These are phyloP conservation scores for Chaetoderma sp. DNA, from an alignment of 2,888 invertebrate species.

Conservation along the genomic window DNA sequence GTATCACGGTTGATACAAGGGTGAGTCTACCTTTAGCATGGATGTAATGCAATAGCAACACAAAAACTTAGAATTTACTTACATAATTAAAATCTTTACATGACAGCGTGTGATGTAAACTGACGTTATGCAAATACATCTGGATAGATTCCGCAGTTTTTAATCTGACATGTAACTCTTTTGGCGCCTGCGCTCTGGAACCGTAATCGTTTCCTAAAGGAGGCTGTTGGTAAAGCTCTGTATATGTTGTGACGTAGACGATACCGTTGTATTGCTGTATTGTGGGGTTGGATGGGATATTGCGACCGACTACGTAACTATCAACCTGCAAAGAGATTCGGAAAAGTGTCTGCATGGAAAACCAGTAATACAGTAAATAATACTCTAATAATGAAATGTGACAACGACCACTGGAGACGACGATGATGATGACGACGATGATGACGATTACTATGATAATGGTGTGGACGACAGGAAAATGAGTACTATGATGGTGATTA, in stretches of 20 bases:
- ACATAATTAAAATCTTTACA: constrained; percentile 8
- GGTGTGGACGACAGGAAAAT: too few species aligned
- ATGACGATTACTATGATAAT: too few species aligned
- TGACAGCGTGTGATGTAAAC: background rate
- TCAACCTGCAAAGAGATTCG: background rate
- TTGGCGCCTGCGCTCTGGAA: background rate
- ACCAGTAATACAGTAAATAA: too few species aligned
- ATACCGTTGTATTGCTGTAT: background rate
- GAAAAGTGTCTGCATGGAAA: too few species aligned
- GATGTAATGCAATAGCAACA: too few species aligned
- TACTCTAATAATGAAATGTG: too few species aligned
- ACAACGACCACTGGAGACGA: too few species aligned
- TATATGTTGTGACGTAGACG: constrained; percentile 1
- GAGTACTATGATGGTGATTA: too few species aligned
- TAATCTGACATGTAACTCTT: background rate
- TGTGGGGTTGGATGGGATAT: background rate
- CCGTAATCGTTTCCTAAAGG: background rate
- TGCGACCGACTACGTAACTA: background rate
- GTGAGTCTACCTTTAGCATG: too few species aligned
- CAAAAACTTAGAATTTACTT: background rate
- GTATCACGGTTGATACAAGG: too few species aligned
- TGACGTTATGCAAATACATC: background rate
- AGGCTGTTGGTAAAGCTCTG: background rate
- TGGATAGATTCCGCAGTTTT: constrained; percentile 1
- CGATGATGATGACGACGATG: too few species aligned